Evolutionary conservation across 2,797 vertebrate species (phyloP).

Genomic region (Cynopterus sphinx): DNA sequence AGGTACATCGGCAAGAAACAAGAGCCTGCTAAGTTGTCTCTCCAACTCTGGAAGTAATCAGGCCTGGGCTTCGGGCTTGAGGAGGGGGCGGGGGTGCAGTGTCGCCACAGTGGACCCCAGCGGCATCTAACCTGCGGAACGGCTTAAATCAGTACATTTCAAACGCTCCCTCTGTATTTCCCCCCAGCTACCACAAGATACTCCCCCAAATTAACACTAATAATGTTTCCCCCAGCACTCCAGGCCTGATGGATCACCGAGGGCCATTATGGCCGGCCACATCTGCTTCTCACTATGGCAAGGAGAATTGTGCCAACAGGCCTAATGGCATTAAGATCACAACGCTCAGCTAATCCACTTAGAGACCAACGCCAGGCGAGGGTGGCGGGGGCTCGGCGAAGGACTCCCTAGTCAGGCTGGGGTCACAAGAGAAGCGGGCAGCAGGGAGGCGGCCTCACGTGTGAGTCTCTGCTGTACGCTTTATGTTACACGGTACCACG

Average conservation of each 20-base stretch:
- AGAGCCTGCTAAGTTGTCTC: slow-evolving; percentile 85
- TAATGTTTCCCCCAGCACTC: slow-evolving; percentile 70
- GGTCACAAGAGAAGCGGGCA: slow-evolving; percentile 23
- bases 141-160: slow-evolving; percentile 77
- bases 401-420: background rate
- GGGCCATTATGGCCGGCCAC: slow-evolving; percentile 76
- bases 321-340: slow-evolving; percentile 76
- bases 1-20: slow-evolving; percentile 87
- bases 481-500: background rate
- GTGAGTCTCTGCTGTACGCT: background rate
- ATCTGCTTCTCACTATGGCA: slow-evolving; percentile 83
- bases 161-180: slow-evolving; percentile 38
- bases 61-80: slow-evolving; percentile 39
- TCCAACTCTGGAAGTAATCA: slow-evolving; percentile 91
- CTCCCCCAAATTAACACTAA: slow-evolving; percentile 80
- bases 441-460: background rate
- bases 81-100: background rate
- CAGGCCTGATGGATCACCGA: slow-evolving; percentile 77
- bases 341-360: slow-evolving; percentile 71
- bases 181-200: slow-evolving; percentile 68
- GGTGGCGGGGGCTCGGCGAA: background rate
- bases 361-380: slow-evolving; percentile 29
- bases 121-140: slow-evolving; percentile 51
- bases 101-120: background rate
- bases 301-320: slow-evolving; percentile 70